phyloP scores from a whole-genome alignment of 1,140 invertebrate genomes.

The Tachypleus tridentatus region DNA sequence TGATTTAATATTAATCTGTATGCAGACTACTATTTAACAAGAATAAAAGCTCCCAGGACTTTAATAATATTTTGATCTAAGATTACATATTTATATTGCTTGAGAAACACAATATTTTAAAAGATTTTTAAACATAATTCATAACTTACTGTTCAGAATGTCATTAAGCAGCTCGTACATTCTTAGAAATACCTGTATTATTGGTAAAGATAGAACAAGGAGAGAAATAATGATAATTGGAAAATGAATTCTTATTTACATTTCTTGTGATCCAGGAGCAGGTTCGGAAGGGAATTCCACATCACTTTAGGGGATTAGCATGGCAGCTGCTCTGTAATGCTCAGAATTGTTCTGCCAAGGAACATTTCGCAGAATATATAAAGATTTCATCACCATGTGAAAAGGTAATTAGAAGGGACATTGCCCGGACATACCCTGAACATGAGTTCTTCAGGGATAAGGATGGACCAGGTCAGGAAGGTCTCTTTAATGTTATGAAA shows the following conservation, averaged over 20 bases:
- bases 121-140: too few species aligned
- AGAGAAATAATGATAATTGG: neutral
- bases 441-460: conserved; percentile 96
- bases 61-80: too few species aligned
- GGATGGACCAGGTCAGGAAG: conserved; percentile 90
- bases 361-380: conserved; percentile 90
- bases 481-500: conserved; percentile 97
- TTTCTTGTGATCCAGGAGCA: conserved; percentile 48
- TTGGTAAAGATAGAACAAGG: too few species aligned
- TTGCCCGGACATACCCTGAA: conserved; percentile 95
- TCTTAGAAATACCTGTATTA: too few species aligned
- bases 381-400: conserved; percentile 94
- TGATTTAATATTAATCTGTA: too few species aligned
- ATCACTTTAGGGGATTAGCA: conserved; percentile 90
- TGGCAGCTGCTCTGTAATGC: conserved; percentile 93
- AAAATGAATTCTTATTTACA: neutral
- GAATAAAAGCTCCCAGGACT: too few species aligned
- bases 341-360: conserved; percentile 70
- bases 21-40: too few species aligned
- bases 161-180: too few species aligned
- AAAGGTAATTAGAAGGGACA: conserved; percentile 90
- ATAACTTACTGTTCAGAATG: too few species aligned
- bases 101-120: too few species aligned
- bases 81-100: too few species aligned
- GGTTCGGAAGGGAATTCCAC: conserved; percentile 87